Evolutionary conservation across 2,113 vertebrate species (phyloP).

Genomic region (Anser brachyrhynchus): DNA sequence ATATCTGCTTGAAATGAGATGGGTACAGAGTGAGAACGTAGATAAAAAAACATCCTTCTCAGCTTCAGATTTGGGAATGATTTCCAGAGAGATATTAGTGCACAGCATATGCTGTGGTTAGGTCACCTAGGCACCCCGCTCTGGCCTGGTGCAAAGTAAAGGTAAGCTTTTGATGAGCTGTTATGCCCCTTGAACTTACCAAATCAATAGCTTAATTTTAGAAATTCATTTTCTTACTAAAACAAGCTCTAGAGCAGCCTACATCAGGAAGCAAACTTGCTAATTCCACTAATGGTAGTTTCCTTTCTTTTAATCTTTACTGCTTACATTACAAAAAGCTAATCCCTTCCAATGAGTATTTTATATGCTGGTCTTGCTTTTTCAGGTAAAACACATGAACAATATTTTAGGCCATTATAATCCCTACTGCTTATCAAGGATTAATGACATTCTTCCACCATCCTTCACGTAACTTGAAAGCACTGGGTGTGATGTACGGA

Average conservation of each 20-base stretch:
- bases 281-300: slow-evolving; percentile 34
- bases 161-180: neutral
- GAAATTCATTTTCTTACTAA: neutral
- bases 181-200: neutral
- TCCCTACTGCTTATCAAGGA: neutral
- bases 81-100: neutral
- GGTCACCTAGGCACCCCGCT: neutral
- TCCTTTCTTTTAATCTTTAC: slow-evolving; percentile 40
- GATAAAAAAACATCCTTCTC: neutral
- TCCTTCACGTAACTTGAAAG: neutral
- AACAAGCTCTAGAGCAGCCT: slow-evolving; percentile 40
- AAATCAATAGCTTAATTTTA: neutral
- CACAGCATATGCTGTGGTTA: neutral
- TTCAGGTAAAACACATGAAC: neutral
- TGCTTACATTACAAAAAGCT: slow-evolving; percentile 23
- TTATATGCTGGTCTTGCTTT: slow-evolving; percentile 1
- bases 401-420: slow-evolving; percentile 2
- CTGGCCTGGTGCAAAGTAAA: neutral
- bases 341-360: slow-evolving; percentile 10
- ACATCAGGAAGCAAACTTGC: neutral
- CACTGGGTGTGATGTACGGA: neutral
- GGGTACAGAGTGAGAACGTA: neutral
- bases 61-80: neutral
- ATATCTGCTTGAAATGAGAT: neutral
- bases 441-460: neutral